Base-by-base conservation (phyloP, 2,113 vertebrate genomes). In the Centrocercus urophasianus region DNA sequence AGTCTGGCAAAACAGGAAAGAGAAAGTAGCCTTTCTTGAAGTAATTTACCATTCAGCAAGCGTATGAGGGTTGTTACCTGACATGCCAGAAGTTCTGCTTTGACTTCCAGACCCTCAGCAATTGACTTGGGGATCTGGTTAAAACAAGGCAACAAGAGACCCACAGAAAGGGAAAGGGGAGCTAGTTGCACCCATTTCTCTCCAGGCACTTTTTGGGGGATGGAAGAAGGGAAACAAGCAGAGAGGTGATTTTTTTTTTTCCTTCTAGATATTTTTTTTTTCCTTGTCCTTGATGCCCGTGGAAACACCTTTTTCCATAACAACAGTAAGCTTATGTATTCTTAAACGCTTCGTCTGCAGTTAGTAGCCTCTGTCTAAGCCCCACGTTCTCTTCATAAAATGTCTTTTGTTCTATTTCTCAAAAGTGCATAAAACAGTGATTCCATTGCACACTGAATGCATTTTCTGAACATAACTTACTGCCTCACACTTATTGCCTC, bases 1-100 rank as follows among this genome's bases (percentile, higher is more conserved):
- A 63, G 64, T 45, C 92, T 2, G 13, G 88, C 80, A 88, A 95
- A 95, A 83, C 78, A 95, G 79, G 56, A 88, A 88, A 91, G 85
- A 82, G 91, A 63, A 45, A 88, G 89, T 0, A 3, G 74, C 7
- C 45, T 54, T 24, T 40, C 14, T 67, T 60, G 74, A 93, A 40
- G 82, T 82, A 85, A 73, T 70, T 87, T 40, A 48, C 57, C 28
- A 40, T 78, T 87, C 87, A 79, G 32, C 34, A 69, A 61, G 45
- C 10, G 43, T 4, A 13, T 10, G 30, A 15, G 20, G 14, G 16
- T 47, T 76, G 24, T 48, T 43, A 28, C 27, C 1, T 3, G 42
- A 22, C 30, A 4, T 64, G 65, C 19, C 66, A 72, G 76, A 74
- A 6, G 56, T 81, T 24, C 30, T 27, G 21, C 47, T 82, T 78